Conservation (phyloP, 1,140 invertebrate species). For the Macrocentrus cingulum region DNA sequence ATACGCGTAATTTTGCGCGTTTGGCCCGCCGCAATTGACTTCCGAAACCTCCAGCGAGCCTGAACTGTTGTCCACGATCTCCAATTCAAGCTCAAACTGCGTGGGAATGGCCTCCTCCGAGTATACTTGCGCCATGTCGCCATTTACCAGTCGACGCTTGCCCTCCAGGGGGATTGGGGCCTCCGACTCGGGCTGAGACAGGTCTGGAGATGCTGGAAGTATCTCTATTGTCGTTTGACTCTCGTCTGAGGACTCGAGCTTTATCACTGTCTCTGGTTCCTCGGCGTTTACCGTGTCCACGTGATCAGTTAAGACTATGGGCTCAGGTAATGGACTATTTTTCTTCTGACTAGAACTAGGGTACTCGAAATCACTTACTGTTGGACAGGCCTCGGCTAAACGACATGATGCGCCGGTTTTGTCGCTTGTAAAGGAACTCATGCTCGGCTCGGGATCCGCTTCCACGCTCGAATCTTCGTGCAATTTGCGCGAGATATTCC, state of each 20-base stretch:
- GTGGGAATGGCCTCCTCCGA: conserved; percentile 42
- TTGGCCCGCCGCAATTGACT: conserved; percentile 23
- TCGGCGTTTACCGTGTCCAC: not conserved
- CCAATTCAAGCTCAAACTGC: conserved; percentile 48
- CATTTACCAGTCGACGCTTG: conserved; percentile 23
- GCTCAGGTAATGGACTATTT: not conserved
- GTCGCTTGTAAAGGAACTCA: not conserved
- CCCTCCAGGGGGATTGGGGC: conserved; percentile 14
- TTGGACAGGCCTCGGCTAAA: too few relatives aligned
- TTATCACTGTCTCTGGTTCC: conserved; percentile 41
- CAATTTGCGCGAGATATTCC: not conserved
- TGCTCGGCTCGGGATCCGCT: conserved; percentile 1
- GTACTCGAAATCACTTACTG: conserved; percentile 17
- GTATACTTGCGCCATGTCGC: conserved; percentile 34
- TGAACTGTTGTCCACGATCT: conserved; percentile 41
- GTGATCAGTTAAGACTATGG: not conserved
- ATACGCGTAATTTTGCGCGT: not conserved
- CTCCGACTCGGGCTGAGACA: conserved; percentile 25
- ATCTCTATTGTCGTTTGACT: conserved; percentile 54
- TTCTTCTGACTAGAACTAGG: conserved; percentile 16
- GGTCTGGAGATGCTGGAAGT: conserved; percentile 46
- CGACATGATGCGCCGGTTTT: too few relatives aligned
- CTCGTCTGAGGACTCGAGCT: conserved; percentile 52
- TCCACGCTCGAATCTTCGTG: conserved; percentile 11
- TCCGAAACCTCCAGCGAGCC: conserved; percentile 34